Base-by-base conservation (phyloP, 2,888 invertebrate genomes). In the Tenthredo amoena region DNA sequence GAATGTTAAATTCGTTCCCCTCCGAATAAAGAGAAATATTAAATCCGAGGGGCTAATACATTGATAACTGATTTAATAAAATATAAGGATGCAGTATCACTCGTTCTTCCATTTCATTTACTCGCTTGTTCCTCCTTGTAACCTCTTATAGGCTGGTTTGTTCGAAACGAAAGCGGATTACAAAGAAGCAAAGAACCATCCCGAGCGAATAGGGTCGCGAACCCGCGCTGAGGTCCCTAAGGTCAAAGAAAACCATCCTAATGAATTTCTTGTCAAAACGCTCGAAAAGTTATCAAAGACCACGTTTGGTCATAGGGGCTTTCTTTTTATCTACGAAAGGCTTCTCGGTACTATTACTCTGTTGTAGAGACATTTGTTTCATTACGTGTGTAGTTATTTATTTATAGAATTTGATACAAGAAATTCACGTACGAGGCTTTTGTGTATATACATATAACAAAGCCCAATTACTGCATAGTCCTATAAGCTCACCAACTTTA, bases 231-330 rank as follows among this genome's bases (percentile, higher is more conserved):
- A 15, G 81, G 68, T 68, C 83, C 83, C 83, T 71, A 7, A 18
- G 71, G 71, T 83, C 83, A 50, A 83, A 68, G 83, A 43, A 83
- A 68, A 68, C 68, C 83, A 68, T 68, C 83, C 83, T 83, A 47
- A 68, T 68, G 50, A 65, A 71, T 83, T 83, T 83, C 68, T 47
- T 83, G 47, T 68, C n/a, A 26, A 83, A 83, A 68, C n/a, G 18
- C 4, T 83, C 34, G 18, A 47, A 71, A 71, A 71, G 26, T 68
- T 68, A 21, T 47, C 81, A 40, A 62, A 81, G 37, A 34, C 31
- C 79, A 2, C 58, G 62, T 40, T 21, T 26, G 21, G 37, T 40
- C 58, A 18, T 81, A 21, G 15, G 9, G 79, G 62, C 21, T 74
- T 40, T 74, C 74, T 74, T 74, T 43, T 12, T 74, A 40, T 74